These are phyloP conservation scores for Thera obeliscata DNA, from an alignment of 2,888 invertebrate species.

Conservation along the genomic window DNA sequence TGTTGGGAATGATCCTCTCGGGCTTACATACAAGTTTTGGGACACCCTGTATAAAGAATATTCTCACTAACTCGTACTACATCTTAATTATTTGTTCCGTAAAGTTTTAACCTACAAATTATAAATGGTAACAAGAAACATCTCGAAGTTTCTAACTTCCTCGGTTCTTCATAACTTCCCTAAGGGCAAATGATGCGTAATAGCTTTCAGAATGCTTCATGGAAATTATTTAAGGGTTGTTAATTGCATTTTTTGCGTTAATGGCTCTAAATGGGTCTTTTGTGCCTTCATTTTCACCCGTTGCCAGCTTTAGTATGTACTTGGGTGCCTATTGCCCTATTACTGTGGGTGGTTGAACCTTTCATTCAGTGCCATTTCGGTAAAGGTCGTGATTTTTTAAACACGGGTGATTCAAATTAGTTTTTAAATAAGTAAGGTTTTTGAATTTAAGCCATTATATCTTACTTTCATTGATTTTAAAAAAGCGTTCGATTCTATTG, in stretches of 20 bases:
- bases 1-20: too few species aligned
- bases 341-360: constrained; percentile 10
- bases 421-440: too few species aligned
- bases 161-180: constrained; percentile 19
- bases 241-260: constrained; percentile 38
- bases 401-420: neutral
- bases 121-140: constrained; percentile 19
- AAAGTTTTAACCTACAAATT: constrained; percentile 17
- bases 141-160: constrained; percentile 20
- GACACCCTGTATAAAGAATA: too few species aligned
- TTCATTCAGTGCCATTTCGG: neutral
- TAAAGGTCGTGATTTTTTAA: neutral
- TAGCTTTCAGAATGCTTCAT: constrained; percentile 36
- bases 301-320: constrained; percentile 18
- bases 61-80: neutral
- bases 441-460: too few species aligned
- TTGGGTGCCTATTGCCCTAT: constrained; percentile 9
- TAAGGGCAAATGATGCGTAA: constrained; percentile 30
- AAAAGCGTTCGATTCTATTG: too few species aligned
- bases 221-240: constrained; percentile 36
- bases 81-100: constrained; percentile 3
- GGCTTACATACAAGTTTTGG: too few species aligned
- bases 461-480: too few species aligned
- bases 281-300: constrained; percentile 19
- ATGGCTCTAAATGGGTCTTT: constrained; percentile 27